Percentiles rank a stretch among this genome's conserved stretches.
phyloP scores from a whole-genome alignment of 2,797 vertebrate species.

The Loris lydekkerianus region DNA sequence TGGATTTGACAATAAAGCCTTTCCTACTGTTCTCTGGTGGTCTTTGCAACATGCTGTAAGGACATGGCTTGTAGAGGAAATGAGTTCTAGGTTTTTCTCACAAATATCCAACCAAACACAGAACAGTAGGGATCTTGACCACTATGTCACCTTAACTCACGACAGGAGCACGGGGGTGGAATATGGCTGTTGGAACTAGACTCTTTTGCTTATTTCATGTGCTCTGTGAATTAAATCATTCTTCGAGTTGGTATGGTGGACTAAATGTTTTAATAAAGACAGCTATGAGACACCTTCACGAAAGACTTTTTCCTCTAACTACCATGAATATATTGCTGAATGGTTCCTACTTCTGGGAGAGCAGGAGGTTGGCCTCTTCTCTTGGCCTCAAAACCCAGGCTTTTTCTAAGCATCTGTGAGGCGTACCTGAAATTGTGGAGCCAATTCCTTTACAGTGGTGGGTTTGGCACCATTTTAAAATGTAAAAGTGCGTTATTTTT shows the following conservation, averaged over 20 bases:
- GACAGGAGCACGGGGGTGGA: conserved; percentile 10
- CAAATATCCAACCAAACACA: conserved; percentile 32
- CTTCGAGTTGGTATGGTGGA: conserved; percentile 39
- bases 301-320: conserved; percentile 36
- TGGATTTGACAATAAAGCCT: not conserved
- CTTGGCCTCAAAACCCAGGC: not conserved
- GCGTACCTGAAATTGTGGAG: conserved; percentile 56
- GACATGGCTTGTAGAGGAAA: conserved; percentile 49
- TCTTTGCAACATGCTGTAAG: not conserved
- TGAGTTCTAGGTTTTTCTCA: conserved; percentile 52
- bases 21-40: not conserved
- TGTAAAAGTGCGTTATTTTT: conserved; percentile 62
- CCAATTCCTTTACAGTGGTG: conserved; percentile 3
- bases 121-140: conserved; percentile 23
- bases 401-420: not conserved
- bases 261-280: conserved; percentile 68
- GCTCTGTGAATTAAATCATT: conserved; percentile 60
- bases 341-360: conserved; percentile 36
- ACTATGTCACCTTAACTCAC: not conserved
- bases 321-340: conserved; percentile 24
- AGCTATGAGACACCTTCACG: conserved; percentile 19
- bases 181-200: not conserved
- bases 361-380: not conserved
- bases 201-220: conserved; percentile 41
- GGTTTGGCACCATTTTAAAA: conserved; percentile 48